Conservation (phyloP, 2,888 invertebrate species). For the Leptothorax acervorum region DNA sequence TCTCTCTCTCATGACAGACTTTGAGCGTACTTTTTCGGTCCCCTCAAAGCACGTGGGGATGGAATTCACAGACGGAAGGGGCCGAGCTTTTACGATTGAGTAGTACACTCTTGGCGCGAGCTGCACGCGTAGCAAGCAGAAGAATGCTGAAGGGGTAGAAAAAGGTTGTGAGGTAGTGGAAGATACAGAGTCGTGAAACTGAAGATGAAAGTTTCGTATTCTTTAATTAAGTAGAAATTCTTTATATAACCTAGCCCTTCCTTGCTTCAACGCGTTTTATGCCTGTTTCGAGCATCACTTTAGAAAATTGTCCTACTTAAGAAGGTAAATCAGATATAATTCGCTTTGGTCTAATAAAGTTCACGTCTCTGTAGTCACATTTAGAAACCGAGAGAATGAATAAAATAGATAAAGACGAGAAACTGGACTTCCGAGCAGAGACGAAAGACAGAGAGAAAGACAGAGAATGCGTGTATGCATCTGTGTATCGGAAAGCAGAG, state of each 20-base stretch:
- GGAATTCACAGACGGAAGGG: constrained; percentile 52
- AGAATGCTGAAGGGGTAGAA: constrained; percentile 11
- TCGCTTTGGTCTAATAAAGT: constrained; percentile 2
- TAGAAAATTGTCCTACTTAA: constrained; percentile 5
- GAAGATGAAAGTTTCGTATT: constrained; percentile 16
- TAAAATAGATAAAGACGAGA: constrained; percentile 21
- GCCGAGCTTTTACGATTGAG: constrained; percentile 29
- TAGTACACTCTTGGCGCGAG: constrained; percentile 20
- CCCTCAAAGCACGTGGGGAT: constrained; percentile 56
- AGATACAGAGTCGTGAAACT: constrained; percentile 23
- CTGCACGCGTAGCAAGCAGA: constrained; percentile 42
- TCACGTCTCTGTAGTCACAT: constrained; percentile 23
- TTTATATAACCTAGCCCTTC: background rate
- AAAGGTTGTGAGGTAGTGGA: constrained; percentile 13
- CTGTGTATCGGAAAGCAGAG: constrained; percentile 50
- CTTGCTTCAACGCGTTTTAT: background rate
- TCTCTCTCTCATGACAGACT: constrained; percentile 39
- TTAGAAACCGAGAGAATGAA: constrained; percentile 17
- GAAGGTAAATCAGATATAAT: background rate
- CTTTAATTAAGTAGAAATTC: background rate
- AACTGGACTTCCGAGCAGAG: background rate
- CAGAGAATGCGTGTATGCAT: constrained; percentile 9
- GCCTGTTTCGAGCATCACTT: background rate
- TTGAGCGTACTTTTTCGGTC: constrained; percentile 38
- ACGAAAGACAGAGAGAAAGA: constrained; percentile 29